Percentiles rank a stretch among this genome's conserved stretches.
Evolutionary conservation across 2,888 invertebrate species (phyloP).

Genomic region (Rhyacophila evoluta): DNA sequence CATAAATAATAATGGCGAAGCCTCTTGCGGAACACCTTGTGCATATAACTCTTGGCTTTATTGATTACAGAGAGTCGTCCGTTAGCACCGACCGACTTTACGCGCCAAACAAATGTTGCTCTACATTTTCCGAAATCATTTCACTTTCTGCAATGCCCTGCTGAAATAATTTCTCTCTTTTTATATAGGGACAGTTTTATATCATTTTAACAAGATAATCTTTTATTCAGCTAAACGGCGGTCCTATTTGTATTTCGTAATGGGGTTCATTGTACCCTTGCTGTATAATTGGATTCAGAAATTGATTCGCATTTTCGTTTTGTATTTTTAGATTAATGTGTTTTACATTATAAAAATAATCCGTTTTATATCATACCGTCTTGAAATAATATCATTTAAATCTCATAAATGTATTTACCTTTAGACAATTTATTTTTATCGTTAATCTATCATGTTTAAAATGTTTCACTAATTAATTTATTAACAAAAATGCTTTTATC

Average conservation of each 20-base stretch:
- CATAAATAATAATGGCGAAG: constrained; percentile 37
- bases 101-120: constrained; percentile 45
- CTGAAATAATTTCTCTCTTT: constrained; percentile 27
- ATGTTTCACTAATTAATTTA: no score
- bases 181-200: not conserved
- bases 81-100: constrained; percentile 49
- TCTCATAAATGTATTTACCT: no score
- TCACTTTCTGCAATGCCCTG: constrained; percentile 31
- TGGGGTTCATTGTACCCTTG: not conserved
- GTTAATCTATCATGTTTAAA: no score
- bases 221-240: constrained; percentile 30
- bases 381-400: no score
- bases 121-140: constrained; percentile 47
- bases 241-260: constrained; percentile 11
- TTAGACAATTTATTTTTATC: no score
- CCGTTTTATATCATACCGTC: no score
- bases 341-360: no score
- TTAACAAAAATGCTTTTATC: no score
- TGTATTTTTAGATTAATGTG: no score
- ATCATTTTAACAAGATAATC: constrained; percentile 25
- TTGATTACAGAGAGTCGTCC: constrained; percentile 54
- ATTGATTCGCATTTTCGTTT: no score
- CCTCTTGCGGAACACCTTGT: constrained; percentile 36
- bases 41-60: constrained; percentile 55
- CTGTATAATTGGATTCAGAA: no score